Evolutionary conservation across 2,797 vertebrate species (phyloP).

Genomic region (Pterois miles): DNA sequence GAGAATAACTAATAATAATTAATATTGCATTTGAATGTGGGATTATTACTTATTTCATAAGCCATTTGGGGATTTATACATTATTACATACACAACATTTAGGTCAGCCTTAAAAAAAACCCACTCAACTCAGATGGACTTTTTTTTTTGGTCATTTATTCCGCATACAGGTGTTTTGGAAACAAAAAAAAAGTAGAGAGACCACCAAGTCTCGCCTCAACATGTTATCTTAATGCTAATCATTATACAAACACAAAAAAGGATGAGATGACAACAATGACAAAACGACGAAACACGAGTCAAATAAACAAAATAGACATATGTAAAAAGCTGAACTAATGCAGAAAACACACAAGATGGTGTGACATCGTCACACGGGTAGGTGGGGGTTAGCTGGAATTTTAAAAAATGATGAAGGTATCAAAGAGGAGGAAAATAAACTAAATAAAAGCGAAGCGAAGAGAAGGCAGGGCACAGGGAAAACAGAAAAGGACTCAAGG

Average conservation of each 20-base stretch:
- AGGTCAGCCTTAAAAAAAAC: neutral
- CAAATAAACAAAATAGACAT: conserved; percentile 35
- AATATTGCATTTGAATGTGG: no score
- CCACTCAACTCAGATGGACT: conserved; percentile 2
- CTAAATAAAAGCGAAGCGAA: neutral
- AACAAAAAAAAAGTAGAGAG: conserved; percentile 61
- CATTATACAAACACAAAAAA: conserved; percentile 69
- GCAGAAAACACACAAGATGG: conserved; percentile 46
- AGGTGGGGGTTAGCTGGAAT: conserved; percentile 22
- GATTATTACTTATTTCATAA: no score
- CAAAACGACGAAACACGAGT: conserved; percentile 56
- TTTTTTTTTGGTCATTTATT: conserved; percentile 78
- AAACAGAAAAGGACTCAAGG: conserved; percentile 25
- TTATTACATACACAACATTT: no score
- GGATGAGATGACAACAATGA: conserved; percentile 67
- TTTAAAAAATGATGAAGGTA: neutral
- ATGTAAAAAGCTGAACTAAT: conserved; percentile 55
- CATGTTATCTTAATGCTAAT: conserved; percentile 64
- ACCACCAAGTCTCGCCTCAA: conserved; percentile 59
- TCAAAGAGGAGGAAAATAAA: conserved; percentile 8
- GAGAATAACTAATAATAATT: no score
- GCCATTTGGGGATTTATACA: no score
- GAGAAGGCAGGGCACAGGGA: neutral
- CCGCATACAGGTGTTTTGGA: conserved; percentile 76
- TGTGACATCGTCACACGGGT: conserved; percentile 22